Evolutionary conservation across 64 coral and sea anemone species (phyloP), one percentile per base, ranked within the genome.

Genomic region (Pocillopora damicornis): DNA sequence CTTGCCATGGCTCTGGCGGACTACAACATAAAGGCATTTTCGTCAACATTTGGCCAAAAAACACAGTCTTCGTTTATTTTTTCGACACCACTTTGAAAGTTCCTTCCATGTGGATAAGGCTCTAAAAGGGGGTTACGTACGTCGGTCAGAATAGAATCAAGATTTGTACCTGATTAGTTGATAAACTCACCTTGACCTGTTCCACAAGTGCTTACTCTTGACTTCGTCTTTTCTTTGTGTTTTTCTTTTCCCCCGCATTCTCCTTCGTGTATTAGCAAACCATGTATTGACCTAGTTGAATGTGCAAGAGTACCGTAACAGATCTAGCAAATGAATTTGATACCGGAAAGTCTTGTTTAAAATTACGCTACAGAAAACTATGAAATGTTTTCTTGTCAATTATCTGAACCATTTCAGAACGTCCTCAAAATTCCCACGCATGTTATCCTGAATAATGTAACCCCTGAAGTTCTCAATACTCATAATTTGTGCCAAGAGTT

Each of bases 231-330:
- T 22, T 84, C 38, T 84, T 14, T 37, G 0, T 35, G 36, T 56
- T 35, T 22, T 25, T 26, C 81, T 37, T 38, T 37, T 84, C 1
- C 63, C 81, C 11, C 64, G 64, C 37, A 84, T 71, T 72, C 81
- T 71, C 25, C 81, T 37, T 71, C 81, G 17, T 20, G 17, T 72
- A 42, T 84, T 84, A 17, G 81, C 81, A 72, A 69, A 84, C 81
- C 81, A 84, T 4, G 81, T 84, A 16, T 84, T 84, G 8, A 84
- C 81, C 81, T 84, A 13, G 45, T 18, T 25, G 36, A 20, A 4
- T 5, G 61, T 63, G 16, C 11, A 69, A n/a, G 20, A 10, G 22
- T 9, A 9, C 30, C 30, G 30, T 30, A 30, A 30, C 9, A 25
- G 11, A 69, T 9, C 20, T 10, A 69, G 23, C 4, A 69, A 69